Percentiles rank a stretch among this genome's conserved stretches.
Conservation (phyloP, 2,888 invertebrate genomes). For the Dynastes grantii region DNA sequence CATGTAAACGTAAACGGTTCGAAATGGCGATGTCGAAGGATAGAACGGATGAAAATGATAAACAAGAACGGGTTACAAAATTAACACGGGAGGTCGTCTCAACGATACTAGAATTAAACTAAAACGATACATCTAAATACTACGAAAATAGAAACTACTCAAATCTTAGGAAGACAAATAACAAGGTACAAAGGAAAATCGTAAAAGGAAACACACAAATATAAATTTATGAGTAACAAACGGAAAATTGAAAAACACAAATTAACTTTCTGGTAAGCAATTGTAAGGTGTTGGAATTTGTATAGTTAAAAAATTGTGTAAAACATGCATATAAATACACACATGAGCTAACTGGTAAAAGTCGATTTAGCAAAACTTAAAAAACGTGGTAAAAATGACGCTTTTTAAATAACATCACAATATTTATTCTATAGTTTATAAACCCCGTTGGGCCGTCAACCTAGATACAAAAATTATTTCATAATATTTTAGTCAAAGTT, state of each 20-base stretch:
- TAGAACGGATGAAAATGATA: slow-evolving; percentile 3
- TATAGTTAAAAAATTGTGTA: background rate
- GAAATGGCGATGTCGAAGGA: slow-evolving; percentile 15
- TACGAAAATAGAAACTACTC: background rate
- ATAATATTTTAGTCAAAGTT: no score
- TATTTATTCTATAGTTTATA: no score
- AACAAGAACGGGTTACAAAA: slow-evolving; percentile 10
- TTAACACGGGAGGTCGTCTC: background rate
- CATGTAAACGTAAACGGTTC: slow-evolving; percentile 12
- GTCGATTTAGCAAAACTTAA: background rate
- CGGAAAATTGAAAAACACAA: no score
- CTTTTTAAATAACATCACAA: no score
- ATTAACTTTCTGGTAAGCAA: no score
- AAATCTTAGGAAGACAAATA: background rate
- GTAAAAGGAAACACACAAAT: background rate
- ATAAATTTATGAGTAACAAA: background rate
- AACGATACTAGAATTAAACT: background rate
- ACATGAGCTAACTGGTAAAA: no score
- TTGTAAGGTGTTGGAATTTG: no score
- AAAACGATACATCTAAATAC: background rate
- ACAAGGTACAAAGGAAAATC: background rate
- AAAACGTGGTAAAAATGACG: background rate
- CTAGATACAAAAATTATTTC: no score
- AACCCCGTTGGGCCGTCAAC: no score
- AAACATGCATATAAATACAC: slow-evolving; percentile 29